Evolutionary conservation across 2,113 vertebrate genomes (phyloP).

Genomic region (Ornithorhynchus anatinus): DNA sequence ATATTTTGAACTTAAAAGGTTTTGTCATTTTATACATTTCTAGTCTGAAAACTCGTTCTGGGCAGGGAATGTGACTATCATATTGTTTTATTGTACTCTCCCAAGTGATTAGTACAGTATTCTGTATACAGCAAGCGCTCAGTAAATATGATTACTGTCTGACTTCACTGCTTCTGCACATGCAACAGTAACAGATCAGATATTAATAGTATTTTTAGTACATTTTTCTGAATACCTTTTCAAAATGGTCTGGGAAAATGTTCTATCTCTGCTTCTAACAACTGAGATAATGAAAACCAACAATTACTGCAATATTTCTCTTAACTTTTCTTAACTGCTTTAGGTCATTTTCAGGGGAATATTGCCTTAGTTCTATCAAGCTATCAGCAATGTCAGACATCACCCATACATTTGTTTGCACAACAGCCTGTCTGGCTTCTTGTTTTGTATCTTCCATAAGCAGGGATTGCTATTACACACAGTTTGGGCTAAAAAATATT

Average conservation of each 20-base stretch:
- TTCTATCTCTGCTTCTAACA: neutral
- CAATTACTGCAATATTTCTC: neutral
- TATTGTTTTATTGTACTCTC: no score
- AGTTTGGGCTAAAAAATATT: slow-evolving; percentile 35
- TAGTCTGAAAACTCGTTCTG: no score
- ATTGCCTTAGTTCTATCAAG: neutral
- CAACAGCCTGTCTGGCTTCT: slow-evolving; percentile 19
- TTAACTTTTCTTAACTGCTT: no score
- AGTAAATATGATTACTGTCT: no score
- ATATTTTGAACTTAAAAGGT: no score
- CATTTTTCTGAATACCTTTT: neutral
- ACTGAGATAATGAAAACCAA: neutral
- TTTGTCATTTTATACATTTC: no score
- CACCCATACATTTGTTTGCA: slow-evolving; percentile 11
- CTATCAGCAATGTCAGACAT: neutral
- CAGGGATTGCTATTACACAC: slow-evolving; percentile 17
- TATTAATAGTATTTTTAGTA: neutral
- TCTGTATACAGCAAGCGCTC: no score
- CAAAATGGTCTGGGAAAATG: neutral
- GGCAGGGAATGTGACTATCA: no score
- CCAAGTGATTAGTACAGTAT: no score
- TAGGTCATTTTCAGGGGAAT: neutral
- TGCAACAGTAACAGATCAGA: neutral
- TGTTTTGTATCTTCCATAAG: slow-evolving; percentile 33
- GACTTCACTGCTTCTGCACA: neutral